Conservation (phyloP, 2,888 invertebrate species). For the Ischnus inquisitorius region DNA sequence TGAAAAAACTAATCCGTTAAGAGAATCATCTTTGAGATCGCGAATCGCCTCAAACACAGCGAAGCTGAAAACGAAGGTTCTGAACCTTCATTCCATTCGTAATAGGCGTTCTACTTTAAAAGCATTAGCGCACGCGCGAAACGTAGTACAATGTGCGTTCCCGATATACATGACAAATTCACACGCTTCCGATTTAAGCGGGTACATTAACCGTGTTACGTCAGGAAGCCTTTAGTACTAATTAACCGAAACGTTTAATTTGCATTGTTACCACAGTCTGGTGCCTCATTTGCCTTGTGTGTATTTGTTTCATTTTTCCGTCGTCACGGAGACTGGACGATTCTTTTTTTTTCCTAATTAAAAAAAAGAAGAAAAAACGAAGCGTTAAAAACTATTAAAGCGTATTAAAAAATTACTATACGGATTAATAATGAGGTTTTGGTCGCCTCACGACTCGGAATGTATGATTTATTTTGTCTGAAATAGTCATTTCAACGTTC, state of each 20-base stretch:
- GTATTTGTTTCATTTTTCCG: background rate
- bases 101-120: constrained; percentile 35
- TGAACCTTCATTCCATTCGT: background rate
- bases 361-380: background rate
- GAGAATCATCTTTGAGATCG: background rate
- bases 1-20: constrained; percentile 11
- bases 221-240: constrained; percentile 33
- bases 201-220: background rate
- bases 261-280: background rate
- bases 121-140: background rate
- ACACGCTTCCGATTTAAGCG: constrained; percentile 1
- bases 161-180: constrained; percentile 24
- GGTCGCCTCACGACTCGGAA: too few species aligned
- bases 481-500: too few species aligned
- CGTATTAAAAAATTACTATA: background rate
- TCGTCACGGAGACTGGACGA: background rate
- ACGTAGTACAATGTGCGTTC: background rate
- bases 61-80: background rate
- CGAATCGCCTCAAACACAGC: background rate
- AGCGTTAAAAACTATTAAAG: background rate
- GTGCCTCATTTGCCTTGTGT: background rate
- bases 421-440: background rate
- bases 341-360: too few species aligned
- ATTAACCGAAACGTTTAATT: constrained; percentile 14
- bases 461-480: too few species aligned